phyloP scores from a whole-genome alignment of 2,113 vertebrate species.

The Ameiurus melas region DNA sequence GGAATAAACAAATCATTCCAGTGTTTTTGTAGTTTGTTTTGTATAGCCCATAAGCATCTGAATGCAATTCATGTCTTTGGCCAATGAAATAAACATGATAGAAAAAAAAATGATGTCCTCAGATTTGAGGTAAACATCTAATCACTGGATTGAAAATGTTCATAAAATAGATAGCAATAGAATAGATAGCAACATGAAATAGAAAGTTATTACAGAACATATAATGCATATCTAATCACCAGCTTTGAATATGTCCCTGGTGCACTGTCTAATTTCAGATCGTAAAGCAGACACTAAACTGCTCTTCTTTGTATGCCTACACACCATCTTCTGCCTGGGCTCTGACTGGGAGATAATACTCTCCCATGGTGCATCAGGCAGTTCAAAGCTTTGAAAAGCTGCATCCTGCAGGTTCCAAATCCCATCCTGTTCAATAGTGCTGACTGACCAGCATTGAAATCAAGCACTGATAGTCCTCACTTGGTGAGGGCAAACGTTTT shows the following conservation, averaged over 20 bases:
- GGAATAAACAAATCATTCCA: neutral
- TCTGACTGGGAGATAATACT: conserved; percentile 23
- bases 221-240: neutral
- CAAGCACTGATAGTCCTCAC: conserved; percentile 24
- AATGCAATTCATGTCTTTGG: neutral
- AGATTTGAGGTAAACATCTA: neutral
- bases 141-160: neutral
- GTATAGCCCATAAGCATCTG: neutral
- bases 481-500: conserved; percentile 26
- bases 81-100: neutral
- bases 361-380: conserved; percentile 1
- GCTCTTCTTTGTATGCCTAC: conserved; percentile 13
- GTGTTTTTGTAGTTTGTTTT: neutral
- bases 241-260: neutral
- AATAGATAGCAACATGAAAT: neutral
- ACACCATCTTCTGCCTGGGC: conserved; percentile 7
- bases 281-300: conserved; percentile 10
- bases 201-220: neutral
- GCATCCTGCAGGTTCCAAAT: conserved; percentile 19
- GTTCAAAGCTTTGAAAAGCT: conserved; percentile 39
- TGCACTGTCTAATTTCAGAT: conserved; percentile 5
- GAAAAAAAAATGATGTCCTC: neutral
- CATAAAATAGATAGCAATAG: neutral
- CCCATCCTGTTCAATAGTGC: conserved; percentile 1
- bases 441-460: conserved; percentile 29